Evolutionary conservation across 2,888 invertebrate species (phyloP), one percentile per base, ranked within the genome.

Genomic region (Cacoxenus indagator): DNA sequence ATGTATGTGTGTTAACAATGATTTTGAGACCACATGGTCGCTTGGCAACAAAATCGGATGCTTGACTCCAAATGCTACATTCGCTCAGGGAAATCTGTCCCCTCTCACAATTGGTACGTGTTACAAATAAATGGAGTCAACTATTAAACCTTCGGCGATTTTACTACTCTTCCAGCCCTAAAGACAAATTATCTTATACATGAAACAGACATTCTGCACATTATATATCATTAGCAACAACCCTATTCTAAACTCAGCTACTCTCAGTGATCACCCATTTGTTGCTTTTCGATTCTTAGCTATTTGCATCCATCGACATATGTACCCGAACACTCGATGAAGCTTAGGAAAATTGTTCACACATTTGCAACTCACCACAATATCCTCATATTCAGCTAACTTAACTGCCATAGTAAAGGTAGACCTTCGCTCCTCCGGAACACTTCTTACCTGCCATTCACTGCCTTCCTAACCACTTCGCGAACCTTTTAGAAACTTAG

Each of bases 281-380:
- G 26, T 57, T 22, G 26, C 2, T 57, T 57, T 24, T 57, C 14
- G 6, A 29, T 26, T 57, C 26, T 57, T 57, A 14, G 26, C 11
- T 17, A 24, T 57, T 57, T 27, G 57, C 57, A 66, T 14, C 48
- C 62, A 69, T 22, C 65, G 29, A 54, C 27, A 57, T 31, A 70
- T 43, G 37, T 65, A 70, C 8, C 65, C 70, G 55, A 70, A 67
- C 14, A 69, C 64, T 27, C 48, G 1, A 14, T 29, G 37, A 26
- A 65, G 14, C 24, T 70, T 70, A 43, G 4, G 45, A 29, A 61
- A 62, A 43, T 68, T 61, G 2, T 48, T 68, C n/a, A 29, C 11
- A 65, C 19, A 61, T 26, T 66, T 64, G 27, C 48, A 46, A 11
- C 11, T 11, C 11, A 2, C 43, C 22, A 54, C 14, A 8, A 51